Percentiles rank a stretch among this genome's conserved stretches.
These are phyloP conservation scores for Pseudomyrmex flavicornis DNA, from an alignment of 1,140 invertebrate species.

Conservation along the genomic window DNA sequence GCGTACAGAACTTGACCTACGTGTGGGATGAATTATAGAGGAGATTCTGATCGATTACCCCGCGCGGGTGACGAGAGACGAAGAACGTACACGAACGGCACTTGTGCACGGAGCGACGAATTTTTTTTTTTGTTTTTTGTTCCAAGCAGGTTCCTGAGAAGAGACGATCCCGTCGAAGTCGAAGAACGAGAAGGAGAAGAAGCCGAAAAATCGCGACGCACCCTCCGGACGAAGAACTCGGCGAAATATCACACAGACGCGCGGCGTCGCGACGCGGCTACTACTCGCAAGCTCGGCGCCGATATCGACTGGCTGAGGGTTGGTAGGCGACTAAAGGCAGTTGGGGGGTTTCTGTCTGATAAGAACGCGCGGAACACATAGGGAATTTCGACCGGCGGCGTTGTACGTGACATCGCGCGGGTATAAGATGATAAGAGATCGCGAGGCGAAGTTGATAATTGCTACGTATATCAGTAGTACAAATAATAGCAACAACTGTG, in stretches of 20 bases:
- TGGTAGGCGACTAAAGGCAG: conserved; percentile 68
- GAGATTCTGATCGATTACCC: conserved; percentile 70
- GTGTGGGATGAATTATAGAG: conserved; percentile 67
- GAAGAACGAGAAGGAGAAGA: background rate
- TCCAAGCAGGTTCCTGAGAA: background rate
- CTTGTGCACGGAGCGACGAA: background rate
- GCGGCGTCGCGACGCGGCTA: conserved; percentile 33
- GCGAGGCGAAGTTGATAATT: conserved; percentile 7
- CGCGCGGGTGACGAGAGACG: conserved; percentile 53
- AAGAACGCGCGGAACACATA: conserved; percentile 56
- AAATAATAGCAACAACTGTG: too few relatives aligned
- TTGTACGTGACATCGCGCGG: too few relatives aligned
- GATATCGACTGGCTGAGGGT: conserved; percentile 81
- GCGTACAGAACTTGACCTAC: conserved; percentile 68
- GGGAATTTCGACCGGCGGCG: conserved; percentile 62
- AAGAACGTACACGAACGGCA: conserved; percentile 30
- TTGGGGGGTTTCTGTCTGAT: conserved; percentile 62
- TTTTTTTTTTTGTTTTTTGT: background rate
- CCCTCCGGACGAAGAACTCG: background rate
- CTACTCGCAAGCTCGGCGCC: conserved; percentile 47
- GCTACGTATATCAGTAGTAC: background rate
- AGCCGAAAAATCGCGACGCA: background rate
- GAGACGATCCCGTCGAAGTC: background rate
- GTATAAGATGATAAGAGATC: background rate
- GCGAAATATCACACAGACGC: background rate